Percentiles rank a stretch among this genome's conserved stretches.
phyloP scores from a whole-genome alignment of 2,797 vertebrate genomes.

The Onychomys leucogaster region DNA sequence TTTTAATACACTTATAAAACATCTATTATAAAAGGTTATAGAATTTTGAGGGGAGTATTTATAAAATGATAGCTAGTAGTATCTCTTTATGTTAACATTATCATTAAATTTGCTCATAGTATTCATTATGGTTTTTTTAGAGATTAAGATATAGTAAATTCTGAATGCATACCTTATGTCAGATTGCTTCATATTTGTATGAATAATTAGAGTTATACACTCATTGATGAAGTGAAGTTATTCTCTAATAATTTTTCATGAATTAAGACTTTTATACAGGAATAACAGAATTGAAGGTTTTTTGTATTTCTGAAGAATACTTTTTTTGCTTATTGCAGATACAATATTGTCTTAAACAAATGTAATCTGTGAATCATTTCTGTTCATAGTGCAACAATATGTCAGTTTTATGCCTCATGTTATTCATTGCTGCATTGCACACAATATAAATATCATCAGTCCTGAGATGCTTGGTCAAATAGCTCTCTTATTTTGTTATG shows the following conservation, averaged over 20 bases:
- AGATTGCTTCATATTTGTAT: not conserved
- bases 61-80: conserved; percentile 8
- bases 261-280: not conserved
- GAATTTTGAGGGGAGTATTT: not conserved
- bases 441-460: conserved; percentile 40
- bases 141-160: not conserved
- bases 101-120: not conserved
- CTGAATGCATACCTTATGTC: not conserved
- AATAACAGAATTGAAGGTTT: not conserved
- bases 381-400: not conserved
- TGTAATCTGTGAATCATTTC: conserved; percentile 52
- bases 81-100: not conserved
- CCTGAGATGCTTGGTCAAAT: not conserved
- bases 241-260: not conserved
- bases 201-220: not conserved
- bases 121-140: not conserved
- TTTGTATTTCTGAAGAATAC: conserved; percentile 42
- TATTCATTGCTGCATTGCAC: conserved; percentile 32
- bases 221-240: not conserved
- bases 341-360: not conserved
- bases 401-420: conserved; percentile 3
- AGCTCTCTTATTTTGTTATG: conserved; percentile 40
- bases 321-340: conserved; percentile 56
- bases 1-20: not conserved
- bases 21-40: not conserved